phyloP scores from a whole-genome alignment of 1,140 invertebrate genomes.

The Cyrtorhinus lividipennis region DNA sequence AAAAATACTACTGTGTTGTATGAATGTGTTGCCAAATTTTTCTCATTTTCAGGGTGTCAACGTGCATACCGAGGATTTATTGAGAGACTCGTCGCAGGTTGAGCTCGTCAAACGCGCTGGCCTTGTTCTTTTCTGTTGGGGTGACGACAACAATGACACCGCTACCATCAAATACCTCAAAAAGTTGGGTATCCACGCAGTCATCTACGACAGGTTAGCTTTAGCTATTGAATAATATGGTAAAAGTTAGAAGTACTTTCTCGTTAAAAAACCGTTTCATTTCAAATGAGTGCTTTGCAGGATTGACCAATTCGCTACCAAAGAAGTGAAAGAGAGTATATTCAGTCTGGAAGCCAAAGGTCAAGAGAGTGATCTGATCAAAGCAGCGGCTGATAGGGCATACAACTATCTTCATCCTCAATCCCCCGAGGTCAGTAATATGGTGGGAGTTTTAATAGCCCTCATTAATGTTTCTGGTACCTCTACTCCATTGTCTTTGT shows the following conservation, averaged over 20 bases:
- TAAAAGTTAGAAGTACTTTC: neutral
- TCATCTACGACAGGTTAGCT: conserved; percentile 86
- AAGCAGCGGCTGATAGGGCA: conserved; percentile 33
- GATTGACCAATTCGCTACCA: conserved; percentile 60
- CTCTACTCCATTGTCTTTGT: too few species aligned
- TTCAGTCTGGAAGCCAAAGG: conserved; percentile 63
- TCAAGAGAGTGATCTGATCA: conserved; percentile 47
- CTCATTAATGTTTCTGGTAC: neutral
- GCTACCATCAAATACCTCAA: conserved; percentile 75
- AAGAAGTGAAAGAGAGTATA: conserved; percentile 70
- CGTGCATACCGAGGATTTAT: conserved; percentile 79
- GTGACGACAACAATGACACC: conserved; percentile 83
- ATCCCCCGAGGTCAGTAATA: neutral
- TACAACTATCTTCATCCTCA: conserved; percentile 20
- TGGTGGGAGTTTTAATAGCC: neutral
- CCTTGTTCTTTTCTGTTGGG: conserved; percentile 88
- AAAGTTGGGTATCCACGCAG: conserved; percentile 72
- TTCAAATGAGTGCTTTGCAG: conserved; percentile 27
- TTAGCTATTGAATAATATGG: conserved; percentile 19
- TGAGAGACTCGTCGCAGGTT: conserved; percentile 58
- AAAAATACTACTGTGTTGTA: too few species aligned
- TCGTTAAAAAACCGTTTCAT: neutral
- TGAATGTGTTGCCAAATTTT: neutral
- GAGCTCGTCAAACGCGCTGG: conserved; percentile 57
- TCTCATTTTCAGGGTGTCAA: conserved; percentile 52